A percentile compares a stretch with the other conserved stretches of the same genome.
These are phyloP conservation scores for Odontomachus brunneus DNA, from an alignment of 1,140 invertebrate species.

Conservation along the genomic window DNA sequence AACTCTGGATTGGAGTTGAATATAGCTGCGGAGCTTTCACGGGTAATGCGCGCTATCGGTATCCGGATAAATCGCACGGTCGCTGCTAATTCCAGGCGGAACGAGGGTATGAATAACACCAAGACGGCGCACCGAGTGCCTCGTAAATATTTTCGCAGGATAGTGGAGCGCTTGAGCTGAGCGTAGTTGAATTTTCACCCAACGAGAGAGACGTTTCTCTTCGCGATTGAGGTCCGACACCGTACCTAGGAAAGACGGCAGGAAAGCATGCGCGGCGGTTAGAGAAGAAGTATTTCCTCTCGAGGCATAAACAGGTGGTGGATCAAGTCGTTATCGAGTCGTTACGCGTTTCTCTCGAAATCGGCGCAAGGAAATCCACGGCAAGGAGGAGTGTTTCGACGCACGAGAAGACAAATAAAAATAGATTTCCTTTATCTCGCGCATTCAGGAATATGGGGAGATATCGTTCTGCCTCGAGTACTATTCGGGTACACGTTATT, in stretches of 20 bases:
- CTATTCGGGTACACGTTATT: slow-evolving; percentile 12
- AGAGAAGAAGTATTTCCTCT: background rate
- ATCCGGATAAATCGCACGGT: no score
- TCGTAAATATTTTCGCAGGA: background rate
- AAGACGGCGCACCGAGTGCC: background rate
- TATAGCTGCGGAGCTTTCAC: background rate
- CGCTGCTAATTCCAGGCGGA: background rate
- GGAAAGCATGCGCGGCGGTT: background rate
- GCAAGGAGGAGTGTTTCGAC: background rate
- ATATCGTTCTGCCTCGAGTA: background rate
- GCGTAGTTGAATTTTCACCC: background rate
- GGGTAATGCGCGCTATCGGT: slow-evolving; percentile 1
- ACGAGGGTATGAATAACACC: background rate
- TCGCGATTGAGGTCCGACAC: background rate
- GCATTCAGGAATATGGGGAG: background rate
- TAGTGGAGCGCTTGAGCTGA: background rate
- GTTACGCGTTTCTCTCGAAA: no score
- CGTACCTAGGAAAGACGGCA: no score
- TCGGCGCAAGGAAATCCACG: background rate
- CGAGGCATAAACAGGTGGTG: background rate
- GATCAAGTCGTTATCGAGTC: no score
- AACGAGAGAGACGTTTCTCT: background rate
- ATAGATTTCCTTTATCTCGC: slow-evolving; percentile 17
- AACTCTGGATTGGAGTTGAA: background rate
- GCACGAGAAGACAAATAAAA: slow-evolving; percentile 29